Evolutionary conservation across 2,797 vertebrate species (phyloP).

Genomic region (Enteromius fasciolatus): DNA sequence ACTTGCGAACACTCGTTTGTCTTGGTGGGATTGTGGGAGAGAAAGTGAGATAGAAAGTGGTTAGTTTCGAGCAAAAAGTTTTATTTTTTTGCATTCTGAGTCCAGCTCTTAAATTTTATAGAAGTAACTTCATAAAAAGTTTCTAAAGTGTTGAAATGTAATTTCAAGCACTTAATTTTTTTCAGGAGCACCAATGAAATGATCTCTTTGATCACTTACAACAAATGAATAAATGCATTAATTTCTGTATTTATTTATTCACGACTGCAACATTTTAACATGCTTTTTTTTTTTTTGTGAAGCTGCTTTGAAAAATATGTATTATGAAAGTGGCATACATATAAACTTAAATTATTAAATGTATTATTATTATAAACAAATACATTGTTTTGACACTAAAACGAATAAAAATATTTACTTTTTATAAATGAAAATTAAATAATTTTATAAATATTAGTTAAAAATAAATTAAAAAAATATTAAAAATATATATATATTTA

Average conservation of each 20-base stretch:
- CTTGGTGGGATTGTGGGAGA: neutral
- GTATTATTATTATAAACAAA: neutral
- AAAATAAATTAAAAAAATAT: neutral
- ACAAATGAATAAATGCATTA: neutral
- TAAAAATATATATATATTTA: neutral
- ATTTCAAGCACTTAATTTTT: neutral
- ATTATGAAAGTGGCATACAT: neutral
- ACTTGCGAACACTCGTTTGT: constrained; percentile 28
- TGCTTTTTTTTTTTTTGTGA: neutral
- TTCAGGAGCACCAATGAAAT: neutral
- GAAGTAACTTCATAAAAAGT: neutral
- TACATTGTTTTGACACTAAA: neutral
- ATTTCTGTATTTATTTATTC: neutral
- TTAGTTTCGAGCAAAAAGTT: neutral
- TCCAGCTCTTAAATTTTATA: neutral
- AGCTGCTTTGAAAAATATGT: neutral
- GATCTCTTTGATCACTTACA: neutral
- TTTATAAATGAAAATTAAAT: neutral
- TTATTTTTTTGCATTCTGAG: neutral
- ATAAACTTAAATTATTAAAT: neutral
- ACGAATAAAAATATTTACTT: neutral
- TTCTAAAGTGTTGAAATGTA: neutral
- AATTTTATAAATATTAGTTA: neutral
- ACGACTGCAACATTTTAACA: neutral
- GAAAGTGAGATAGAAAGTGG: neutral